Base-by-base conservation (phyloP, 2,113 vertebrate species). In the Procavia capensis region DNA sequence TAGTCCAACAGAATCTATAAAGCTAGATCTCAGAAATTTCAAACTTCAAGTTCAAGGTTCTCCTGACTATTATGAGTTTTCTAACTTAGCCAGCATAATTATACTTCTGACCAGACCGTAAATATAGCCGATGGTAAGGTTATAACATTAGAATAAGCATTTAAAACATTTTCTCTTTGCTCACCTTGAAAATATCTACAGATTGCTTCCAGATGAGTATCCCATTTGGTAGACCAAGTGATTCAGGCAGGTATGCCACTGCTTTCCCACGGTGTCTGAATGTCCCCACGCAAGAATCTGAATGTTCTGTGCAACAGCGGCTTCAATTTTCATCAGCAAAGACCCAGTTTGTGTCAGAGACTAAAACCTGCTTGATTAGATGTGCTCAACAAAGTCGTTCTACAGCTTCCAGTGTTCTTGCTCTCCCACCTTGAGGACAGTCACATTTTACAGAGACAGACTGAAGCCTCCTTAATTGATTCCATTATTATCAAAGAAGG, bases 241-340 rank as follows among this genome's bases (percentile, higher is more conserved):
- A 81, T 80, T 92, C 66, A n/a, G n/a, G n/a, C n/a, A n/a, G n/a
- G n/a, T n/a, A n/a, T n/a, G n/a, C n/a, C n/a, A n/a, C n/a, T n/a
- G n/a, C n/a, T n/a, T n/a, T n/a, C n/a, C n/a, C n/a, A n/a, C n/a
- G n/a, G n/a, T n/a, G n/a, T n/a, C n/a, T n/a, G n/a, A n/a, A n/a
- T n/a, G n/a, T n/a, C n/a, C n/a, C n/a, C n/a, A n/a, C 0, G 1
- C 59, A 68, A 80, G 70, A 82, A 72, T 66, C 39, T 82, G 27
- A 96, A 74, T 82, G 63, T 81, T 79, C 39, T 94, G 84, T 95
- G 88, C 39, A 68, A 57, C 4, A 19, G 39, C 68, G 68, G n/a
- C 41, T 96, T 95, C 72, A 90, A 19, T 96, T 96, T 97, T 96
- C 93, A 95, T 95, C 95, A 93, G 13, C n/a, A 29, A 86, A 94